Evolutionary conservation across 2,113 vertebrate species (phyloP).

Genomic region (Geococcyx californianus): DNA sequence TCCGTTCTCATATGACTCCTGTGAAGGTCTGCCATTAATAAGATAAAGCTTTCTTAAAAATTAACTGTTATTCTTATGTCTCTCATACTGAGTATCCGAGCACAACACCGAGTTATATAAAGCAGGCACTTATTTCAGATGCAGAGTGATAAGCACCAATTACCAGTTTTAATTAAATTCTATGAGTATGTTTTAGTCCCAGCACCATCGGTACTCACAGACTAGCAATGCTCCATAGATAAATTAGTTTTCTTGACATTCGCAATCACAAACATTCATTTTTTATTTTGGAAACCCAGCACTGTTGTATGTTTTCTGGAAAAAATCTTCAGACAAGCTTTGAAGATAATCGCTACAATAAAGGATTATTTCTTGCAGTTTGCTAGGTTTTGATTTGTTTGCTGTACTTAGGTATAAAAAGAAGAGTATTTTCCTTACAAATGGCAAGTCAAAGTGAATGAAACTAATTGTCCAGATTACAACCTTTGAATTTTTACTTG

Average conservation of each 20-base stretch:
- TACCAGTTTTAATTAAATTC: background rate
- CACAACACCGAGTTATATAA: background rate
- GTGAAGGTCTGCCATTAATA: background rate
- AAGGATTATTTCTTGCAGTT: conserved; percentile 27
- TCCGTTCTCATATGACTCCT: conserved; percentile 31
- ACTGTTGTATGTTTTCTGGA: background rate
- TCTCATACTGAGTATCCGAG: background rate
- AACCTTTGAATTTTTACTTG: conserved; percentile 22
- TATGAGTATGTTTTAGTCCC: background rate
- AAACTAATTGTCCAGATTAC: background rate
- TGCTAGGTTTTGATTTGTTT: conserved; percentile 25
- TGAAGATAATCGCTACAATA: conserved; percentile 18
- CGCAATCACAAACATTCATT: background rate
- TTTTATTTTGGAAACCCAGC: background rate
- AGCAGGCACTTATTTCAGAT: background rate
- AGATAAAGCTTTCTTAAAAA: conserved; percentile 39
- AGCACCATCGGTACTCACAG: background rate
- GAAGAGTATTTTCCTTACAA: background rate
- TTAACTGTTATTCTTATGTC: background rate
- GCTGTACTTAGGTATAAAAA: background rate
- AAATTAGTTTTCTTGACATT: background rate
- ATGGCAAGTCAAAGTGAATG: background rate
- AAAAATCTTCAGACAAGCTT: conserved; percentile 15
- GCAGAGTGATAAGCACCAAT: background rate
- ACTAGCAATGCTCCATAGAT: background rate